A percentile compares a stretch with the other conserved stretches of the same genome.
These are phyloP conservation scores for Pluvialis apricaria DNA, from an alignment of 2,113 vertebrate genomes.

Conservation along the genomic window DNA sequence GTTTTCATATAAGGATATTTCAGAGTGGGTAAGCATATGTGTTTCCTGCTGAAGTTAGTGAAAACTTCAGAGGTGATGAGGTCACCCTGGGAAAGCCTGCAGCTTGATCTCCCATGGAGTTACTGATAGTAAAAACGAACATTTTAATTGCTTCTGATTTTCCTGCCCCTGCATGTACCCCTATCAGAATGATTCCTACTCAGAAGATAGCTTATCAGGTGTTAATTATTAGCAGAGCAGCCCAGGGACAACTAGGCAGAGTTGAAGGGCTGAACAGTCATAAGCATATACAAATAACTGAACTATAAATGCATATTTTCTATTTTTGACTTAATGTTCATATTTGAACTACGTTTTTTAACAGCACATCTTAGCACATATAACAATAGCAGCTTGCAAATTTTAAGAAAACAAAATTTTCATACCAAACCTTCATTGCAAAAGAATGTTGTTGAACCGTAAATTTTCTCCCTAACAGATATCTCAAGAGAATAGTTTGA, in stretches of 20 bases:
- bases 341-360: background rate
- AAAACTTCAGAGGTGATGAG: background rate
- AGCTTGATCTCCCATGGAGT: background rate
- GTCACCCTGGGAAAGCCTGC: background rate
- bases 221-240: slow-evolving; percentile 6
- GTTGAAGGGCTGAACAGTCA: background rate
- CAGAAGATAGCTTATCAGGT: background rate
- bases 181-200: background rate
- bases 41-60: background rate
- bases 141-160: slow-evolving; percentile 40
- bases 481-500: background rate
- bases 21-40: background rate
- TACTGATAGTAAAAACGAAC: slow-evolving; percentile 20
- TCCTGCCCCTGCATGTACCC: background rate
- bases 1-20: background rate
- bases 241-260: background rate
- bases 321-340: background rate
- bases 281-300: background rate
- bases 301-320: background rate
- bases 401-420: background rate
- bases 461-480: background rate
- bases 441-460: background rate
- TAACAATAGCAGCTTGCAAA: background rate
- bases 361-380: background rate
- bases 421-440: background rate